Percentiles rank a stretch among this genome's conserved stretches.
These are phyloP conservation scores for Phyllostomus discolor DNA, from an alignment of 2,113 vertebrate species.

Conservation along the genomic window DNA sequence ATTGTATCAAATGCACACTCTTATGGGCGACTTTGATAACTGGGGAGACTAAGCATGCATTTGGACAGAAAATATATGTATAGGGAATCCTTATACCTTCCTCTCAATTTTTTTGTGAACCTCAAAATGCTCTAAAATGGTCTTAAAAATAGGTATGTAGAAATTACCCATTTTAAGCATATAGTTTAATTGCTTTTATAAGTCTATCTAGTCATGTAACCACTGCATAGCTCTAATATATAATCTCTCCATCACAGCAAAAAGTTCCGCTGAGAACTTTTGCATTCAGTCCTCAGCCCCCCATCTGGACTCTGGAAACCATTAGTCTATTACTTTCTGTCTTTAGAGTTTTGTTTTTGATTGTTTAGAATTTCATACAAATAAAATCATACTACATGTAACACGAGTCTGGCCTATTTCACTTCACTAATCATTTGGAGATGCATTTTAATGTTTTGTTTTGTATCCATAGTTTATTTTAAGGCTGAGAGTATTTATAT, in stretches of 20 bases:
- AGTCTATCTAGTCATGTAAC: neutral
- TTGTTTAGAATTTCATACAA: neutral
- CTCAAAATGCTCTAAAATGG: neutral
- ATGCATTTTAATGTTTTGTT: neutral
- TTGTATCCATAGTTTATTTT: neutral
- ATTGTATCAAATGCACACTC: neutral
- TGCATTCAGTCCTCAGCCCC: neutral
- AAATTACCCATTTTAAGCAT: neutral
- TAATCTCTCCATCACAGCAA: neutral
- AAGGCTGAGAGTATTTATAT: neutral
- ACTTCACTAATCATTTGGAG: neutral
- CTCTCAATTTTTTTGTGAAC: neutral
- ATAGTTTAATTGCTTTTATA: neutral
- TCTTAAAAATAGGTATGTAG: neutral
- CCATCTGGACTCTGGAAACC: neutral
- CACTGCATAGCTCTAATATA: neutral
- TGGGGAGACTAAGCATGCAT: neutral
- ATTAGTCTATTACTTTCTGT: neutral
- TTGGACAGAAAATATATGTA: neutral
- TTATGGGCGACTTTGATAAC: neutral
- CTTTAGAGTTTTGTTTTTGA: neutral
- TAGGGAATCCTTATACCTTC: neutral
- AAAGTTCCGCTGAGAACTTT: neutral
- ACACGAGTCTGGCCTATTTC: neutral
- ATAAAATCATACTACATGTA: neutral